Base-by-base conservation (phyloP, 2,113 vertebrate genomes). In the Gallinago paraguaiae region DNA sequence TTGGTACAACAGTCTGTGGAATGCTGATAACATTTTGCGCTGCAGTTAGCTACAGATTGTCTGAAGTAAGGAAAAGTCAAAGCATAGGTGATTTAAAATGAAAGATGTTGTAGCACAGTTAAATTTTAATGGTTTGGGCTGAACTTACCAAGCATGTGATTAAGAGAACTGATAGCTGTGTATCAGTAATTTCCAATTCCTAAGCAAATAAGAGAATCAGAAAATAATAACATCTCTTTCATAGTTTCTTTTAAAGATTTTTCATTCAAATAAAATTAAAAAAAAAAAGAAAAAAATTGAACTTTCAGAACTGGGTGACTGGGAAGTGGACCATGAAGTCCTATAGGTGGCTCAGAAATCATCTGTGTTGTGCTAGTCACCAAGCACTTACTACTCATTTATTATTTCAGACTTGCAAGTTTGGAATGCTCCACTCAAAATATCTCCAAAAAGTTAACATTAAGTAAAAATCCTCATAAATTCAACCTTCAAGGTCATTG, bases 11-110 rank as follows among this genome's bases (percentile, higher is more conserved):
- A 78, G 90, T 83, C 95, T 97, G 95, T 64, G 72, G 69, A 96
- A 90, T 41, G 86, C 95, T 94, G 95, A 96, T 97, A 97, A 97
- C 90, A 88, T 90, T 97, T 92, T 96, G 56, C 71, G 76, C 68
- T 84, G 79, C 80, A 92, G 82, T 81, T 92, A 93, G 85, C 68
- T 90, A 75, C 60, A 67, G 79, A 88, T 86, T 90, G 85, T 82
- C 51, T 90, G 74, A 94, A 93, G 64, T 57, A 81, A 1, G 3
- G 35, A 86, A 71, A 88, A 92, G 85, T 90, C 79, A 94, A 92
- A 95, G 46, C 48, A 41, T 3, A 78, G 53, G 65, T 41, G 15
- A 88, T 79, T 96, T 94, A 84, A 86, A 94, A 69, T 56, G 51
- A 88, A 93, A 85, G 68, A 69, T 69, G 19, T n/a, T 72, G 86